These are phyloP conservation scores for Cotesia congregata DNA, from an alignment of 2,888 invertebrate species.

Conservation along the genomic window DNA sequence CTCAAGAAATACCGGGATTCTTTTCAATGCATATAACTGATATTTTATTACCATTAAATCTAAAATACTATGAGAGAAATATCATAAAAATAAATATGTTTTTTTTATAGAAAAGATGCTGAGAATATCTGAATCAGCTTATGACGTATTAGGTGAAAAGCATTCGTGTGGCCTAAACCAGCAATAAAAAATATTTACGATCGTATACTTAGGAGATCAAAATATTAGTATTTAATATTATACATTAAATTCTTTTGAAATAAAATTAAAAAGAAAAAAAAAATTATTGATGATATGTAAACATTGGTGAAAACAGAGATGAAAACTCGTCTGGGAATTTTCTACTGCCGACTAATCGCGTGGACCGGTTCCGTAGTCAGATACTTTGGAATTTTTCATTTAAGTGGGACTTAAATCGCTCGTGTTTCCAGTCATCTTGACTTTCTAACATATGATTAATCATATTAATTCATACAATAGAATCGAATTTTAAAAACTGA, in stretches of 20 bases:
- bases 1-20: no score
- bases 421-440: conserved; percentile 40
- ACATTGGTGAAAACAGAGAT: conserved; percentile 34
- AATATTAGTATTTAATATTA: background rate
- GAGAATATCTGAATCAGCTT: no score
- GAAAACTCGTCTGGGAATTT: conserved; percentile 39
- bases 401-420: conserved; percentile 42
- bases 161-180: no score
- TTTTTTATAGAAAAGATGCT: no score
- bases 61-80: no score
- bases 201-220: no score
- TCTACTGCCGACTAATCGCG: conserved; percentile 35
- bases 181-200: no score
- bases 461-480: conserved; percentile 31
- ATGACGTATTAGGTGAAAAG: no score
- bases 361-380: conserved; percentile 44
- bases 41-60: no score
- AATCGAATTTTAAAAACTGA: background rate
- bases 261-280: conserved; percentile 17
- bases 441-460: conserved; percentile 46
- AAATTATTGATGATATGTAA: conserved; percentile 19
- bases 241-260: background rate
- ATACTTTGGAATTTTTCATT: conserved; percentile 41
- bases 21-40: no score
- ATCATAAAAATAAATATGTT: no score